Conservation (phyloP, 2,113 vertebrate genomes). For the Scortum barcoo region DNA sequence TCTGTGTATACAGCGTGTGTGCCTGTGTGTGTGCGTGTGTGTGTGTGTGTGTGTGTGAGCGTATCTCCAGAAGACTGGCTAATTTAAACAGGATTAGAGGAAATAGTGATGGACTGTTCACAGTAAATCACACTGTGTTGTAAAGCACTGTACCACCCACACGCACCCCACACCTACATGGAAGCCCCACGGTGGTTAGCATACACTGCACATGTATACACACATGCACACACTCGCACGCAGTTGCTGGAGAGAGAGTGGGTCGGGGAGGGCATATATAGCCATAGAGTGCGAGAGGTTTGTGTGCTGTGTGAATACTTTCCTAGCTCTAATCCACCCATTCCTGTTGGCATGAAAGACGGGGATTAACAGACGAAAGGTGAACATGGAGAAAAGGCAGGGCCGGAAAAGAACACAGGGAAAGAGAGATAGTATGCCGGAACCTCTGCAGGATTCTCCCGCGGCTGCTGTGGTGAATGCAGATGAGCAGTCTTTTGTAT, state of each 20-base stretch:
- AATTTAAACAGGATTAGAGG: conserved; percentile 71
- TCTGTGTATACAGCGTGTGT: not conserved
- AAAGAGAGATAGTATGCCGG: conserved; percentile 54
- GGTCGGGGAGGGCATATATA: conserved; percentile 36
- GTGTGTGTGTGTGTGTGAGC: conserved; percentile 7
- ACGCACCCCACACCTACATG: conserved; percentile 54
- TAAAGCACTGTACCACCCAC: conserved; percentile 62
- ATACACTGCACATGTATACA: conserved; percentile 6
- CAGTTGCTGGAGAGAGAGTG: conserved; percentile 5
- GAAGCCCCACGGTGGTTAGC: conserved; percentile 26
- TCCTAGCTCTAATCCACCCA: conserved; percentile 74
- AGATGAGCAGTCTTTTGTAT: conserved; percentile 70
- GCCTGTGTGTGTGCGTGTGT: not conserved
- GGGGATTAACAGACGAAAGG: conserved; percentile 78
- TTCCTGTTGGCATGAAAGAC: conserved; percentile 80
- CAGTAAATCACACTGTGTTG: conserved; percentile 57
- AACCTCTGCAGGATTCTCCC: conserved; percentile 58
- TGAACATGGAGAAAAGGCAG: conserved; percentile 73
- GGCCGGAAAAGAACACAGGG: conserved; percentile 58
- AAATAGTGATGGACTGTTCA: conserved; percentile 60
- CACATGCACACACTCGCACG: not conserved
- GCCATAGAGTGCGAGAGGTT: conserved; percentile 24
- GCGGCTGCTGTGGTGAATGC: conserved; percentile 55
- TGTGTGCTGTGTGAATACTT: conserved; percentile 61
- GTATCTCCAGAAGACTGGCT: conserved; percentile 43